Base-by-base conservation (phyloP, 2,113 vertebrate species). In the Centropristis striata region DNA sequence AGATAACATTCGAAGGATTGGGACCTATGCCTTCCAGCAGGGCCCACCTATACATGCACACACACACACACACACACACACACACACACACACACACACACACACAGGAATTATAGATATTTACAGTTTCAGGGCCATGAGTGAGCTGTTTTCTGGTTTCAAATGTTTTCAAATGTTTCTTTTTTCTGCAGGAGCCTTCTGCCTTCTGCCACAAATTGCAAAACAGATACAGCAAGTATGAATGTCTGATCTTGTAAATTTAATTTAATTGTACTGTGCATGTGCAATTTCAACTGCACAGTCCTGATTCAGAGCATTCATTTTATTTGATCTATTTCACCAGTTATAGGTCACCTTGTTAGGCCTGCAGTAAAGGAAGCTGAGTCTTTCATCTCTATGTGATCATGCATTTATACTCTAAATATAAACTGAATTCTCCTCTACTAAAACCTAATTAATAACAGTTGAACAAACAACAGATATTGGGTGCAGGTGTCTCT, bases 1-100 rank as follows among this genome's bases (percentile, higher is more conserved):
- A 67, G 72, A 87, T 74, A 88, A 85, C 54, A 65, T 60, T 77
- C 1, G 4, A 59, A 58, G 27, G n/a, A 71, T 36, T 46, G 54
- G 76, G 84, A 83, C 58, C 55, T 50, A 65, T 27, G 46, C 41
- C 59, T 83, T 61, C 14, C 27, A 55, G 20, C 73, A 46, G 54
- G 59, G 44, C 10, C 59, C 64, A 83, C 49, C 67, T 12, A 59
- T 47, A 65, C 27, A 63, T 2, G 5, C 20, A 10, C 47, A 37
- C 42, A 36, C 44, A 36, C 18, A 53, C 64, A 41, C 49, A 32
- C 37, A 59, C 41, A 32, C 32, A 32, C 32, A 32, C 32, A n/a
- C n/a, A n/a, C n/a, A n/a, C n/a, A n/a, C n/a, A 42, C 10, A 36
- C 21, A 42, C 36, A 36, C 63, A 42, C 1, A 80, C 4, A 46